Conservation (phyloP, 2,888 invertebrate genomes). For the Machimus atricapillus region DNA sequence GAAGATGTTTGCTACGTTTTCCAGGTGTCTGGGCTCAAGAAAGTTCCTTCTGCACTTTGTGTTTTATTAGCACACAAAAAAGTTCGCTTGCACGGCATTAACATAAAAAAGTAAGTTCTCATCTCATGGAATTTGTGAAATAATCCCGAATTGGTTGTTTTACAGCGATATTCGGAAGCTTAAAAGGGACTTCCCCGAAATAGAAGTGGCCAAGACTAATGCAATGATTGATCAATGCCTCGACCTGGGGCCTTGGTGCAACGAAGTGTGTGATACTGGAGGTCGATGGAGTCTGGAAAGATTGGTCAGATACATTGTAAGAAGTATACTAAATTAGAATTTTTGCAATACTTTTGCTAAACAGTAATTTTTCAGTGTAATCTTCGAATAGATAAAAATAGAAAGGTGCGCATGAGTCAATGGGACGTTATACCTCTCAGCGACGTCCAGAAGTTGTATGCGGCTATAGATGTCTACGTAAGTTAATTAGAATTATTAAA, state of each 20-base stretch:
- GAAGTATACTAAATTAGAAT: conserved; percentile 11
- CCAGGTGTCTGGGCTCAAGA: conserved; percentile 66
- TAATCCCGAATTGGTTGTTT: conserved; percentile 53
- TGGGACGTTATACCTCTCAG: conserved; percentile 68
- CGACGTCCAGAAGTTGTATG: conserved; percentile 66
- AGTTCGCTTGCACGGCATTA: conserved; percentile 69
- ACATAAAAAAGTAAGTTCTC: conserved; percentile 67
- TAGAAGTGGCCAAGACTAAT: conserved; percentile 60
- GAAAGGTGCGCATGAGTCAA: conserved; percentile 67
- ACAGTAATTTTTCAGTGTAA: conserved; percentile 60
- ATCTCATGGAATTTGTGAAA: neutral
- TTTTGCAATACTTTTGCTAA: conserved; percentile 12
- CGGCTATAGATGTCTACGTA: conserved; percentile 73
- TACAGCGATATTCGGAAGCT: conserved; percentile 70
- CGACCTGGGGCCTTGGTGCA: conserved; percentile 68
- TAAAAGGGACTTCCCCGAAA: conserved; percentile 68
- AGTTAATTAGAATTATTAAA: conserved; percentile 51
- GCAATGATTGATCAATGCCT: conserved; percentile 67
- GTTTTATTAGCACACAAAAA: conserved; percentile 67
- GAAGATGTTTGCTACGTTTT: conserved; percentile 66
- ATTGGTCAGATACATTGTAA: conserved; percentile 66
- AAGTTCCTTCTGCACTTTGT: conserved; percentile 66
- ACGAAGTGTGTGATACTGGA: conserved; percentile 63
- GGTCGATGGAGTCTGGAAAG: conserved; percentile 70
- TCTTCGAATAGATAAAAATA: conserved; percentile 66